A percentile compares a stretch with the other conserved stretches of the same genome.
These are phyloP conservation scores for Holacanthus passer DNA, from an alignment of 2,113 vertebrate species.

Conservation along the genomic window DNA sequence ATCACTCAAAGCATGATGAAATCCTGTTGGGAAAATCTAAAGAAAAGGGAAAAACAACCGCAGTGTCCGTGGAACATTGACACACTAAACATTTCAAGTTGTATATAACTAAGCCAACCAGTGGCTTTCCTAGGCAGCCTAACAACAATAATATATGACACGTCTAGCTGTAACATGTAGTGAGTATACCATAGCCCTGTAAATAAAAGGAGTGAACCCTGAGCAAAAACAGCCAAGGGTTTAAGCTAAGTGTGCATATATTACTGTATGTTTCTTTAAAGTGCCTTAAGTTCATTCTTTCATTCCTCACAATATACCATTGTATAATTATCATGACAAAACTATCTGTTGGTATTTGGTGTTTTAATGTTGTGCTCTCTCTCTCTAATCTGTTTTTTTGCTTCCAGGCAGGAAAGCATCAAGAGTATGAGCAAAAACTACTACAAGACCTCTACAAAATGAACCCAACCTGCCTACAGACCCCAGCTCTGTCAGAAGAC, in stretches of 20 bases:
- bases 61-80: too few relatives aligned
- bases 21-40: too few relatives aligned
- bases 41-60: too few relatives aligned
- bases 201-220: not conserved
- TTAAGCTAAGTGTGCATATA: not conserved
- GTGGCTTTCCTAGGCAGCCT: not conserved
- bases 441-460: conserved; percentile 25
- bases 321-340: not conserved
- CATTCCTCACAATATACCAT: not conserved
- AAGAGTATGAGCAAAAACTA: conserved; percentile 19
- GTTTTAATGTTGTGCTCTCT: not conserved
- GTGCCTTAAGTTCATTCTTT: not conserved
- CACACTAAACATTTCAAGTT: too few relatives aligned
- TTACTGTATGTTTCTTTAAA: not conserved
- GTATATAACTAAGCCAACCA: too few relatives aligned
- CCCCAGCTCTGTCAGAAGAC: not conserved
- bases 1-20: too few relatives aligned
- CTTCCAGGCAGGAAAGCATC: conserved; percentile 16
- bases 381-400: not conserved
- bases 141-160: not conserved
- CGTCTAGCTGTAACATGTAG: not conserved
- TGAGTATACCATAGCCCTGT: not conserved
- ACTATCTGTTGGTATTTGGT: not conserved
- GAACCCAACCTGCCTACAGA: conserved; percentile 7
- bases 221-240: not conserved